These are phyloP conservation scores for Hirtodrosophila cameraria DNA, from an alignment of 2,888 invertebrate species.

Conservation along the genomic window DNA sequence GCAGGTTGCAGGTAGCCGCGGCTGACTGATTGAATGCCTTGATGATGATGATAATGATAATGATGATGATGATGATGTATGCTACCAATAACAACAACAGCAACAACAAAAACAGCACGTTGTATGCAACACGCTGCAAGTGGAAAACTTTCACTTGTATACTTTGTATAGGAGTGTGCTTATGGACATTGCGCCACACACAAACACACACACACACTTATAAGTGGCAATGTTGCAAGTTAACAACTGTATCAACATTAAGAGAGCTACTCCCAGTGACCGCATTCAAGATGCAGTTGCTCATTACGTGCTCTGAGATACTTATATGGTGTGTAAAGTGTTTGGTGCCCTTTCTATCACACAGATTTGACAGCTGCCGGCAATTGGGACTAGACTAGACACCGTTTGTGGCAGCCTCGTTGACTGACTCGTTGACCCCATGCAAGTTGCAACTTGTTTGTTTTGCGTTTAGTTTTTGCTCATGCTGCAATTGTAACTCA, in stretches of 20 bases:
- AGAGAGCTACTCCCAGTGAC: slow-evolving; percentile 29
- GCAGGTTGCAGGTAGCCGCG: slow-evolving; percentile 34
- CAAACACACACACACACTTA: slow-evolving; percentile 13
- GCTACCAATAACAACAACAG: slow-evolving; percentile 47
- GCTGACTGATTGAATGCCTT: slow-evolving; percentile 36
- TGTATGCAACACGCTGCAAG: slow-evolving; percentile 66
- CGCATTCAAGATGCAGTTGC: slow-evolving; percentile 30
- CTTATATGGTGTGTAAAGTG: too few species aligned
- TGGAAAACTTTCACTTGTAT: slow-evolving; percentile 79
- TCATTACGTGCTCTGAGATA: too few species aligned
- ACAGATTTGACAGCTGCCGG: slow-evolving; percentile 9
- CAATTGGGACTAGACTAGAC: slow-evolving; percentile 32
- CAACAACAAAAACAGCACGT: slow-evolving; percentile 17
- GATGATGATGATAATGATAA: slow-evolving; percentile 38
- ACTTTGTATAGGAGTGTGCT: slow-evolving; percentile 13
- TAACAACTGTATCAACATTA: slow-evolving; percentile 44
- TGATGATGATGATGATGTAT: slow-evolving; percentile 31
- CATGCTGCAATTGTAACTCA: slow-evolving; percentile 33
- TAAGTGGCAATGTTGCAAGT: slow-evolving; percentile 49
- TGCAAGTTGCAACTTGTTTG: slow-evolving; percentile 51
- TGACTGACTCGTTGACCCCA: slow-evolving; percentile 54
- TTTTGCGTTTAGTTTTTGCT: slow-evolving; percentile 38
- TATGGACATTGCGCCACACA: slow-evolving; percentile 68
- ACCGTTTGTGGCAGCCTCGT: slow-evolving; percentile 12
- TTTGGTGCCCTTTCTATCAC: slow-evolving; percentile 50